Percentiles rank a stretch among this genome's conserved stretches.
Evolutionary conservation across 1,140 invertebrate species (phyloP).

Genomic region (Mylabris phalerata): DNA sequence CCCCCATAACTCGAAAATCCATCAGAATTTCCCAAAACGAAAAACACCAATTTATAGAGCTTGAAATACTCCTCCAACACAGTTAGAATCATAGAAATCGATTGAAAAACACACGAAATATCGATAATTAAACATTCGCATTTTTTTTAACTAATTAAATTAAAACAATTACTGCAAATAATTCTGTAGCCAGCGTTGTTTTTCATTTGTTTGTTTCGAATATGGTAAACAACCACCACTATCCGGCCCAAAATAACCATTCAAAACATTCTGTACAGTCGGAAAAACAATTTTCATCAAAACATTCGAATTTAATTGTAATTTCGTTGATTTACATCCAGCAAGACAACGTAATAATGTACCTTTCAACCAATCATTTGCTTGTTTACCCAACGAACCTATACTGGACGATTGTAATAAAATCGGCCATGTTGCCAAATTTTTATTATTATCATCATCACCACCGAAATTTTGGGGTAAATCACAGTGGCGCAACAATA

Average conservation of each 20-base stretch:
- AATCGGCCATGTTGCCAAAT: constrained; percentile 56
- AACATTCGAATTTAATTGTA: constrained; percentile 30
- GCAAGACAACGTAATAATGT: constrained; percentile 60
- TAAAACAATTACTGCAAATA: constrained; percentile 63
- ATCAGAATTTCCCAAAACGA: too few species aligned
- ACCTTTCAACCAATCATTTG: constrained; percentile 61
- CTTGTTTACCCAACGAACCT: constrained; percentile 69
- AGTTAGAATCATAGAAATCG: too few species aligned
- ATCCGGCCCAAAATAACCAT: constrained; percentile 74
- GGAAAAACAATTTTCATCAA: constrained; percentile 58
- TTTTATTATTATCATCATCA: constrained; percentile 39
- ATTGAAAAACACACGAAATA: too few species aligned
- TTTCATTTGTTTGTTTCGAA: constrained; percentile 65
- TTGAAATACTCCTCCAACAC: too few species aligned
- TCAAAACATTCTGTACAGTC: constrained; percentile 67
- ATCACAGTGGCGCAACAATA: constrained; percentile 58
- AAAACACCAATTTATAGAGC: too few species aligned
- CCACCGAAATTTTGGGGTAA: constrained; percentile 41
- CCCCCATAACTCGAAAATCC: too few species aligned
- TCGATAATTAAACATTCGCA: too few species aligned
- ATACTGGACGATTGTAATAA: constrained; percentile 88
- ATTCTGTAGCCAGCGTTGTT: constrained; percentile 73
- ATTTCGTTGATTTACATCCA: constrained; percentile 42
- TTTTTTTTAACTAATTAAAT: too few species aligned
- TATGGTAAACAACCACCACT: constrained; percentile 91